Evolutionary conservation across 2,797 vertebrate species (phyloP).

Genomic region (Enteromius radiatus): DNA sequence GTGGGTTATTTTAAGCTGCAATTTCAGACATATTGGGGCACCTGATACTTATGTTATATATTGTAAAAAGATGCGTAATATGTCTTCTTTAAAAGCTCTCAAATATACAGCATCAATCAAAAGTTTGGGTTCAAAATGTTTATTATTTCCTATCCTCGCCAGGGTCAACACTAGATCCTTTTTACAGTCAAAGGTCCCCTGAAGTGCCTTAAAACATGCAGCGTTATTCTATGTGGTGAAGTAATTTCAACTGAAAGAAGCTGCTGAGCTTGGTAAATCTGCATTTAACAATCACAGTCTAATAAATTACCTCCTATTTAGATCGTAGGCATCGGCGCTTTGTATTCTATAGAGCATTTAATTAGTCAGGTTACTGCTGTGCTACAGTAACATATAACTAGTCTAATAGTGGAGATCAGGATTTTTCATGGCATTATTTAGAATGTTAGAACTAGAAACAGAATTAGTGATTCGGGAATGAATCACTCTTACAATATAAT

Average conservation of each 20-base stretch:
- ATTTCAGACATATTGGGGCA: too few relatives aligned
- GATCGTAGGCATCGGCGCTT: too few relatives aligned
- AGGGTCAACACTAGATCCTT: not conserved
- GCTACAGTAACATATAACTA: not conserved
- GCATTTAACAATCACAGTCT: too few relatives aligned
- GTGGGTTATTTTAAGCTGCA: too few relatives aligned
- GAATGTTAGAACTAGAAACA: not conserved
- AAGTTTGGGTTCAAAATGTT: not conserved
- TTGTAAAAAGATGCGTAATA: too few relatives aligned
- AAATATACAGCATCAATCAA: not conserved
- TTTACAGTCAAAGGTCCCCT: not conserved
- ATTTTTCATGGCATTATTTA: not conserved
- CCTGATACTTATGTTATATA: too few relatives aligned
- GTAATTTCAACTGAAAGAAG: too few relatives aligned
- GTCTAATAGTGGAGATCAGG: not conserved
- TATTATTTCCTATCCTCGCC: not conserved
- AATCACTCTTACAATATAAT: not conserved
- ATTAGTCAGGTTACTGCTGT: not conserved
- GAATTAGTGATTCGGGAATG: not conserved
- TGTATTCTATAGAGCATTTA: too few relatives aligned
- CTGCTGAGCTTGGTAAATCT: too few relatives aligned
- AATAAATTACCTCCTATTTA: too few relatives aligned
- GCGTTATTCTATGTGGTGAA: too few relatives aligned
- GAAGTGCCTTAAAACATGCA: too few relatives aligned
- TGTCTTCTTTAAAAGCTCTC: not conserved